Percentiles rank a stretch among this genome's conserved stretches.
These are phyloP conservation scores for Carapus acus DNA, from an alignment of 2,797 vertebrate genomes.

Conservation along the genomic window DNA sequence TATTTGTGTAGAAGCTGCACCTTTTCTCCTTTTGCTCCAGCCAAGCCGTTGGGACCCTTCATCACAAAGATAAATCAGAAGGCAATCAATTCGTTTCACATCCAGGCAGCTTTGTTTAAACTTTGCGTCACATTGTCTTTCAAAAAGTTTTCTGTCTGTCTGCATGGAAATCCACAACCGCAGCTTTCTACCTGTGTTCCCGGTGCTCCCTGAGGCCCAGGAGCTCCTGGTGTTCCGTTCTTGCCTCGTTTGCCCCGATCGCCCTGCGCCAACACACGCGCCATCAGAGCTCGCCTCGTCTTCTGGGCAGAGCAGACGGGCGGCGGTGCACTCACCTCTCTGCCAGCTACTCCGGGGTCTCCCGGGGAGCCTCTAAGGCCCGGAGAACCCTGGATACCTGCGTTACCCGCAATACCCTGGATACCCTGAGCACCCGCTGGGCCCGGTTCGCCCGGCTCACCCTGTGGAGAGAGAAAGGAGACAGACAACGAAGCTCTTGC, in stretches of 20 bases:
- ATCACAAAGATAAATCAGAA: conserved; percentile 1
- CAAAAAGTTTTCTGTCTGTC: too few species aligned
- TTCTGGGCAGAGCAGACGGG: not conserved
- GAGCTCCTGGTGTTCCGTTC: conserved; percentile 72
- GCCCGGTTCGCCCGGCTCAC: conserved; percentile 79
- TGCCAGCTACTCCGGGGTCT: conserved; percentile 70
- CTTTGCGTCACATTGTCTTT: too few species aligned
- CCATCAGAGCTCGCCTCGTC: not conserved
- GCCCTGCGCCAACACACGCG: conserved; percentile 64
- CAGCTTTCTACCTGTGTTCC: conserved; percentile 70
- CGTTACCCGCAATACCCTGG: conserved; percentile 81
- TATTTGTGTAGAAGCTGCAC: conserved; percentile 45
- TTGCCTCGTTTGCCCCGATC: conserved; percentile 79
- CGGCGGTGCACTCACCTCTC: conserved; percentile 61
- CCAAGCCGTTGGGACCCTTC: conserved; percentile 71
- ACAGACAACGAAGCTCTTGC: too few species aligned
- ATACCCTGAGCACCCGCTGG: conserved; percentile 82
- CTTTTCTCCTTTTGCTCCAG: conserved; percentile 80
- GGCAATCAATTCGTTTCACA: not conserved
- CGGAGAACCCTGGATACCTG: conserved; percentile 73
- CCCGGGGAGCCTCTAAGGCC: conserved; percentile 75
- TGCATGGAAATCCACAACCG: too few species aligned
- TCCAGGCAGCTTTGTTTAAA: too few species aligned
- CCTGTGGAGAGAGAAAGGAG: conserved; percentile 61
- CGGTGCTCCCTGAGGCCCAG: conserved; percentile 65